A percentile compares a stretch with the other conserved stretches of the same genome.
Evolutionary conservation across 2,113 vertebrate genomes (phyloP).

Genomic region (Turnix velox): DNA sequence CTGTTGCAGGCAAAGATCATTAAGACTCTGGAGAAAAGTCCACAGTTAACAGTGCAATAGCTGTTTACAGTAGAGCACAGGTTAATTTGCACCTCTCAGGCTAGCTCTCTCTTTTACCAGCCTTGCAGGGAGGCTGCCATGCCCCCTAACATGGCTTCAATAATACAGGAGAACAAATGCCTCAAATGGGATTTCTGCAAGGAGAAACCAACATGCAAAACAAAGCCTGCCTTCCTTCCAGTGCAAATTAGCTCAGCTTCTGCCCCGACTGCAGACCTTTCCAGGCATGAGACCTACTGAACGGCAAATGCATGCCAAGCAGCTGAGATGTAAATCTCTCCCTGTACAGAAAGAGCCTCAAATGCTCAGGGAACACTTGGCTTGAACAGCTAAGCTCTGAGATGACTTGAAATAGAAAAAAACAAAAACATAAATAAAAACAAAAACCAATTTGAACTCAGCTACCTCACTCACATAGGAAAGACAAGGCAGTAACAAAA

Average conservation of each 20-base stretch:
- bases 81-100: constrained; percentile 11
- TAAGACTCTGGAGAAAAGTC: neutral
- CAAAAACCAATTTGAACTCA: neutral
- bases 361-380: neutral
- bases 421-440: neutral
- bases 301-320: neutral
- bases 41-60: neutral
- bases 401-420: neutral
- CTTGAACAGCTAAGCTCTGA: neutral
- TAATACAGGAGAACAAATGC: neutral
- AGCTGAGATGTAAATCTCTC: neutral
- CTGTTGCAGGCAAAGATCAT: neutral
- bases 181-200: neutral
- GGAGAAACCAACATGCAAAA: neutral
- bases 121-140: neutral
- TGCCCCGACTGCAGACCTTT: neutral
- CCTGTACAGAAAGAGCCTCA: neutral
- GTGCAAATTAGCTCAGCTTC: constrained; percentile 41
- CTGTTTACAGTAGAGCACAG: neutral
- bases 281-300: neutral
- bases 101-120: neutral
- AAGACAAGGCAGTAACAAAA: neutral
- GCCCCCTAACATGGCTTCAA: neutral
- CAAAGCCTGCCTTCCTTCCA: neutral
- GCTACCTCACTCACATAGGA: neutral